Base-by-base conservation (phyloP, 2,113 vertebrate species). In the Lonchura striata region DNA sequence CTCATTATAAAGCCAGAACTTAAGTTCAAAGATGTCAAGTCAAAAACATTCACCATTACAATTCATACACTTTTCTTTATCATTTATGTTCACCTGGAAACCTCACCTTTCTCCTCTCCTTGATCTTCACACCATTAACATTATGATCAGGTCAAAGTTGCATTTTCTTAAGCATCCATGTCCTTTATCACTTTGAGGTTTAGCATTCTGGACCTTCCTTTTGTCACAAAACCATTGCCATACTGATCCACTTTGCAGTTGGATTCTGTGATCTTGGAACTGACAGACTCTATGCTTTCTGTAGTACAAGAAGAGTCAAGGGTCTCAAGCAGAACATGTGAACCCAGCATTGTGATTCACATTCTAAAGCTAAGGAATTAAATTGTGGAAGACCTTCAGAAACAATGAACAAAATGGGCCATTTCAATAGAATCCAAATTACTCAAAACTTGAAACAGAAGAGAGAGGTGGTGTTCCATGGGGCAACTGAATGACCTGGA, bases 351-450 rank as follows among this genome's bases (percentile, higher is more conserved):
- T 86, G 90, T 66, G 82, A 82, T 86, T 50, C 93, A 81, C 30
- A 82, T 91, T 74, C 87, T 82, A 92, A 90, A 92, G 60, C 41
- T 83, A 82, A 76, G 54, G 84, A 90, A 95, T 80, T 88, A 88
- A 88, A 93, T 13, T 87, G 91, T 69, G 84, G 54, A 96, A 92
- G 57, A 94, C 66, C 64, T 97, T 92, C 60, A 92, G 88, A 96
- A 97, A 97, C 54, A 92, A 57, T 66, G 59, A 91, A 82, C 74
- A 87, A 94, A 95, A 86, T 11, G 39, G 25, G 74, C 68, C 75
- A 92, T 85, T 60, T 96, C 76, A 92, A 97, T 17, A 95, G 17
- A 64, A 80, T 70, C 69, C 90, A 78, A 92, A 88, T 83, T 70
- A 95, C 47, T 91, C 66, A 96, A 90, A 97, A 86, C 37, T 88